These are phyloP conservation scores for Myripristis jacobus DNA, from an alignment of 2,797 vertebrate species.

Conservation along the genomic window DNA sequence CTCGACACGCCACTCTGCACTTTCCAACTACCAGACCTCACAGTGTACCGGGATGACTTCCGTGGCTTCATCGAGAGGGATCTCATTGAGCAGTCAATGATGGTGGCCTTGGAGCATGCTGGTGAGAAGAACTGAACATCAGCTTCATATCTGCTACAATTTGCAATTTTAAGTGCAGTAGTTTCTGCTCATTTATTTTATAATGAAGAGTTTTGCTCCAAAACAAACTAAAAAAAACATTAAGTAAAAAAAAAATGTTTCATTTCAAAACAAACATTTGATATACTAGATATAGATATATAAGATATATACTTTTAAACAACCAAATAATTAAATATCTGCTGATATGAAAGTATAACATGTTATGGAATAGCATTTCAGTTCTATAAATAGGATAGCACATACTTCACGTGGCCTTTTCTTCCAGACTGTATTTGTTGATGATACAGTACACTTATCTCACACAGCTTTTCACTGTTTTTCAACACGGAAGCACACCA, in stretches of 20 bases:
- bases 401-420: not conserved
- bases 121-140: conserved; percentile 78
- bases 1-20: conserved; percentile 97
- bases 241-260: not conserved
- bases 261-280: not conserved
- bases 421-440: conserved; percentile 1
- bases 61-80: conserved; percentile 96
- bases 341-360: not conserved
- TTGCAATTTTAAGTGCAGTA: not conserved
- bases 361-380: not conserved
- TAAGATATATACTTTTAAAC: not conserved
- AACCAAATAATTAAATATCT: too few relatives aligned
- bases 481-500: not conserved
- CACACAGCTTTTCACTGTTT: not conserved
- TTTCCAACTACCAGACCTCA: conserved; percentile 98
- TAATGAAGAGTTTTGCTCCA: not conserved
- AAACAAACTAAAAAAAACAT: too few relatives aligned
- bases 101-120: conserved; percentile 95
- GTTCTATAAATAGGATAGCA: not conserved
- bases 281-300: not conserved
- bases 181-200: not conserved
- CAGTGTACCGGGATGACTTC: conserved; percentile 93
- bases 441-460: not conserved
- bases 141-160: not conserved
- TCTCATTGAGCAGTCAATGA: conserved; percentile 97